Percentiles rank a stretch among this genome's conserved stretches.
Evolutionary conservation across 2,797 vertebrate species (phyloP).

Genomic region (Cephalopachus bancanus): DNA sequence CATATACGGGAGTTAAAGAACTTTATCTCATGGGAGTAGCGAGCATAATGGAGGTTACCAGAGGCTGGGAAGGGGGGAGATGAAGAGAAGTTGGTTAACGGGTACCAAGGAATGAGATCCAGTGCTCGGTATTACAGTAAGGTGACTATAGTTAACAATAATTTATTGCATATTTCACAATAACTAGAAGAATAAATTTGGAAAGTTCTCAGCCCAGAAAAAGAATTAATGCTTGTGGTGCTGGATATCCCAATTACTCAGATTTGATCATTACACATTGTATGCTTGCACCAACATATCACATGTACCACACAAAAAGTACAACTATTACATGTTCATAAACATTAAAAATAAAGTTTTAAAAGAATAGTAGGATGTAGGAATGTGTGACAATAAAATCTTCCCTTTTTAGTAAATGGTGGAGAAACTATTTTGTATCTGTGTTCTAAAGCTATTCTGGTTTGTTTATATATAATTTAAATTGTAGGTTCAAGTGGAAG

Average conservation of each 20-base stretch:
- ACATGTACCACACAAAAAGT: background rate
- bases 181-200: background rate
- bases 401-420: slow-evolving; percentile 5
- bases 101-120: background rate
- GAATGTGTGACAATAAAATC: slow-evolving; percentile 33
- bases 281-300: background rate
- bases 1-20: background rate
- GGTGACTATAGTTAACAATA: background rate
- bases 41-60: background rate
- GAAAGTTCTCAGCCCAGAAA: background rate
- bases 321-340: background rate
- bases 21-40: background rate
- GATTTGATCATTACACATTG: background rate
- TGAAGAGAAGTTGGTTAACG: background rate
- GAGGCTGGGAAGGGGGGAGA: background rate
- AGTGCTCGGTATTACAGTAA: background rate
- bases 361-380: background rate
- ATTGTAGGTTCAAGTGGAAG: slow-evolving; percentile 32
- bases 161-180: background rate
- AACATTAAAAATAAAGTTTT: background rate
- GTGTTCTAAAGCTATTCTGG: slow-evolving; percentile 48
- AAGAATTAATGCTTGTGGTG: background rate
- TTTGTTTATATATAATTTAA: slow-evolving; percentile 61
- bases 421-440: slow-evolving; percentile 20
- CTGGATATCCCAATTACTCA: background rate